Conservation (phyloP, 2,113 vertebrate species). For the Hippolais icterina region DNA sequence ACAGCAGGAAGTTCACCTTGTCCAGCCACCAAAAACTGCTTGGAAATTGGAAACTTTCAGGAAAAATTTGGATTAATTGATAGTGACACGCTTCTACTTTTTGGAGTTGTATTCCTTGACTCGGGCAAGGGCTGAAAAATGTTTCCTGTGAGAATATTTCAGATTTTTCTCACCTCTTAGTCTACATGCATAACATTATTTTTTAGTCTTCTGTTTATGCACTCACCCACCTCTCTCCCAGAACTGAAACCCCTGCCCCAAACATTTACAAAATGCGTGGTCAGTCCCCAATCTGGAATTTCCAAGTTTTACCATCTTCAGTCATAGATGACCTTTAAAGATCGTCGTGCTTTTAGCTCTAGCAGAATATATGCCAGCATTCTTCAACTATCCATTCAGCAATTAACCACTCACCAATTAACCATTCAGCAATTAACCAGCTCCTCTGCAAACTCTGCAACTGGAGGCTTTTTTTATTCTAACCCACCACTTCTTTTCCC, state of each 20-base stretch:
- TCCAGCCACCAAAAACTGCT: not conserved
- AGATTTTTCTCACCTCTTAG: not conserved
- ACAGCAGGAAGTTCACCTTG: not conserved
- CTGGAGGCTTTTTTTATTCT: not conserved
- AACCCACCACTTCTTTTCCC: not conserved
- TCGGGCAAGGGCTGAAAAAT: not conserved
- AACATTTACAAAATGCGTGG: accelerated
- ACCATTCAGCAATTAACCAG: not conserved
- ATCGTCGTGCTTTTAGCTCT: accelerated
- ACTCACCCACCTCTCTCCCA: not conserved
- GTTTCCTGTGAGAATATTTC: not conserved
- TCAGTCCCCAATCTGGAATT: accelerated
- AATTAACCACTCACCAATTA: not conserved
- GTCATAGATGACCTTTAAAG: not conserved
- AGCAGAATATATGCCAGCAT: not conserved
- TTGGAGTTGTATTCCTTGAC: not conserved
- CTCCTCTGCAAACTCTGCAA: not conserved
- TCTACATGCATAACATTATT: not conserved
- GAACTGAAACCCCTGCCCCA: not conserved
- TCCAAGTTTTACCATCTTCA: not conserved
- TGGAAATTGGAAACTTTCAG: not conserved
- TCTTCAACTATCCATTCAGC: not conserved
- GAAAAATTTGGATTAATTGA: not conserved
- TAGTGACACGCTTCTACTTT: not conserved
- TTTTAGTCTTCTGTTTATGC: not conserved